Evolutionary conservation across 2,888 invertebrate genomes (phyloP).

Genomic region (Catocala nupta): DNA sequence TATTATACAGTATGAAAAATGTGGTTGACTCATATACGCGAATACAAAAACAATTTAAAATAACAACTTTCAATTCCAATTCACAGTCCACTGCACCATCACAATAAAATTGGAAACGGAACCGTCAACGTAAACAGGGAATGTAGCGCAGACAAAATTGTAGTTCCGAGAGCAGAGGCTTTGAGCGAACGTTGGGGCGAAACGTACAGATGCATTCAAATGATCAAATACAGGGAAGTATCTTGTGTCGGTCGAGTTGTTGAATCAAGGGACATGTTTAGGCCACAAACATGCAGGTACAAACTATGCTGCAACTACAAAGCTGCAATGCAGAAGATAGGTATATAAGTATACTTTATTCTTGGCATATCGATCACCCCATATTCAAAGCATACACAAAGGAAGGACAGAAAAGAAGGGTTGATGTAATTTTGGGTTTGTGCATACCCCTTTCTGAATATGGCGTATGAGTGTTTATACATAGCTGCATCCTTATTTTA

Average conservation of each 20-base stretch:
- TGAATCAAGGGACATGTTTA: conserved; percentile 30
- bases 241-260: conserved; percentile 13
- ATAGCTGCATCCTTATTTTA: too few species aligned
- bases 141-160: conserved; percentile 22
- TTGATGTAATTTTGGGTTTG: too few species aligned
- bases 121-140: conserved; percentile 14
- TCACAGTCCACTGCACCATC: conserved; percentile 12
- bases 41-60: conserved; percentile 9
- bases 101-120: conserved; percentile 20
- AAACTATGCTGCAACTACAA: too few species aligned
- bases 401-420: too few species aligned
- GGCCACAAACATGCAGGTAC: conserved; percentile 4
- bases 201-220: conserved; percentile 47
- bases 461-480: too few species aligned
- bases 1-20: neutral
- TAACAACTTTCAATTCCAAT: conserved; percentile 9
- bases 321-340: too few species aligned
- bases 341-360: too few species aligned
- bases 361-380: too few species aligned
- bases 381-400: too few species aligned
- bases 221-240: conserved; percentile 31
- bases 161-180: conserved; percentile 19
- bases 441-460: too few species aligned
- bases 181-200: conserved; percentile 20
- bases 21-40: neutral